phyloP scores from a whole-genome alignment of 2,113 vertebrate species.

The Strigops habroptila region DNA sequence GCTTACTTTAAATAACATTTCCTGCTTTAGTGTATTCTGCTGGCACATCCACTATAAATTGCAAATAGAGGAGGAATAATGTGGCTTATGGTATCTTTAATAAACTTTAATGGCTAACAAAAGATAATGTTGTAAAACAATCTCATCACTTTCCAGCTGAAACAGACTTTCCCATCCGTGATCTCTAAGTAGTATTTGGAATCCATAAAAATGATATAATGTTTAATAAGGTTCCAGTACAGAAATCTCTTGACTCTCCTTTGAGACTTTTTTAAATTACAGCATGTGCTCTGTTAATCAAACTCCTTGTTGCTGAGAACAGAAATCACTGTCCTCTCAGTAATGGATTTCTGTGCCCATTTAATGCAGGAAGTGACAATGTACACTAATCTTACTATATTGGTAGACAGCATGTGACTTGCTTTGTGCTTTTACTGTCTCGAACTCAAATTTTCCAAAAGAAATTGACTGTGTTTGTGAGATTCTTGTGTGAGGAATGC shows the following conservation, averaged over 20 bases:
- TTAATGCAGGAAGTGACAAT: background rate
- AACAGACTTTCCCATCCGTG: background rate
- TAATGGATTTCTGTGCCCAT: background rate
- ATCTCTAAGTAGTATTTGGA: constrained; percentile 44
- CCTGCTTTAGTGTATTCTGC: background rate
- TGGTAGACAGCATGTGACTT: background rate
- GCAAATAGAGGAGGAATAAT: background rate
- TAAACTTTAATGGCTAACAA: constrained; percentile 10
- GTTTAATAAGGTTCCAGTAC: constrained; percentile 26
- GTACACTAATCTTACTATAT: background rate
- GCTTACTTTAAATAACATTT: background rate
- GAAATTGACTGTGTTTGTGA: background rate
- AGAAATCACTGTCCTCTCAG: background rate
- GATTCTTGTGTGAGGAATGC: background rate
- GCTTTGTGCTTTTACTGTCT: background rate
- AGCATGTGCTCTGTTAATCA: background rate
- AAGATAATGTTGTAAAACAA: constrained; percentile 21
- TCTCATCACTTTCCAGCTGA: background rate
- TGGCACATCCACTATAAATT: background rate
- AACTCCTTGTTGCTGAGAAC: background rate
- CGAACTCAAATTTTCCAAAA: background rate
- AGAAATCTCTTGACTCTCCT: constrained; percentile 7
- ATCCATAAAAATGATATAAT: constrained; percentile 40
- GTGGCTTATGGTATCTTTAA: constrained; percentile 5
- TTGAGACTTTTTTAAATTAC: background rate